Evolutionary conservation across 2,888 invertebrate species (phyloP), one percentile per base, ranked within the genome.

Genomic region (Eristalis arbustorum): DNA sequence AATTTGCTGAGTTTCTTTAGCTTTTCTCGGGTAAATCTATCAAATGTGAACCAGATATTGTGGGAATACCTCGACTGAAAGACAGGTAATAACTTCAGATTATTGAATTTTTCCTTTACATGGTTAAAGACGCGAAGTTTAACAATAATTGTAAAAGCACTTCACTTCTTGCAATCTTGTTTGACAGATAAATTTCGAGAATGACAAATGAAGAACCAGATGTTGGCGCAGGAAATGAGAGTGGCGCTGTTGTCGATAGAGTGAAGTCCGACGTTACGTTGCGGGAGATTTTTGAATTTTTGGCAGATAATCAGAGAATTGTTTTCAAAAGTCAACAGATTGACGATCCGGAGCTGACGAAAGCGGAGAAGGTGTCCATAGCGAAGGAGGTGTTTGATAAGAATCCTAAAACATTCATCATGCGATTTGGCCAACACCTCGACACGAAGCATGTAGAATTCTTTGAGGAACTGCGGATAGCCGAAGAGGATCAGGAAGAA

Each of bases 301-400:
- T 92, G 3, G 90, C 91, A 0, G 82, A 82, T 14, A 92, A 92
- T 85, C 10, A 71, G 0, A 89, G 89, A 37, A 92, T 92, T 59
- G 94, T 95, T 88, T 97, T 98, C 90, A 97, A 96, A 93, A 97
- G 96, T 90, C 96, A 98, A 91, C 97, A 97, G 92, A 94, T 95
- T 67, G 95, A 95, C 90, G 97, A 98, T 91, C 94, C 95, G 0
- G 97, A 98, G 90, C 91, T 98, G 67, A 94, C 94, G 5, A 92
- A 93, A 0, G 91, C 93, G 22, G 96, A 98, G 89, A 98, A 97
- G 93, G 93, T 94, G 89, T 91, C 94, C 89, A 95, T 97, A 88
- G 96, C 96, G 0, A 91, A 92, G 67, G 93, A 95, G 22, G 90
- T 96, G 11, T 95, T 96, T 83, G 91, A 94, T 14, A 94, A 94